Conservation (phyloP, 2,797 vertebrate genomes). For the Linurgus olivaceus region DNA sequence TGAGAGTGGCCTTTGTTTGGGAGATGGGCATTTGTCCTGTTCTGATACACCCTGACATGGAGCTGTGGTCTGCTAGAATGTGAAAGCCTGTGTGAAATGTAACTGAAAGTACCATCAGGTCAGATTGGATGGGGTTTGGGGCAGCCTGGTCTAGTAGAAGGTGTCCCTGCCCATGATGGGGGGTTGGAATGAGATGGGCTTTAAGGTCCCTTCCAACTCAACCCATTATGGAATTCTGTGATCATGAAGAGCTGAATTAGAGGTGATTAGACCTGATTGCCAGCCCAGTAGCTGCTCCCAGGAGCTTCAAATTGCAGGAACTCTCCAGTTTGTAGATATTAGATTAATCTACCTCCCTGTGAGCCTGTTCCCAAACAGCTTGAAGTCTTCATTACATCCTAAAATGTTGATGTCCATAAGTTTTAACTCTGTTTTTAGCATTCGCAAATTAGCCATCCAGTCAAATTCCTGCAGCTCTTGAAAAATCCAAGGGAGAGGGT, state of each 20-base stretch:
- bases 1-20: background rate
- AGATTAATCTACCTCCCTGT: background rate
- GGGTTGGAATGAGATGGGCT: background rate
- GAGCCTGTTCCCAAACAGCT: background rate
- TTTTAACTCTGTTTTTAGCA: background rate
- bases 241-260: background rate
- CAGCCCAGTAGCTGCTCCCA: background rate
- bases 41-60: background rate
- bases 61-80: background rate
- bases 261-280: background rate
- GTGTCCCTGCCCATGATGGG: background rate
- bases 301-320: background rate
- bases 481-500: background rate
- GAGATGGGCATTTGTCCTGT: background rate
- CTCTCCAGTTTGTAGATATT: accelerated
- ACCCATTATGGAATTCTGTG: background rate
- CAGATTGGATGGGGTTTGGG: background rate
- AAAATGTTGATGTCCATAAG: background rate
- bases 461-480: background rate
- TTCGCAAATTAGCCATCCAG: background rate
- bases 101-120: background rate
- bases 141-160: background rate
- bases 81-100: background rate
- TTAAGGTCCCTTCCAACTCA: background rate
- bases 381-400: background rate